A percentile compares a stretch with the other conserved stretches of the same genome.
Evolutionary conservation across 2,888 invertebrate species (phyloP).

Genomic region (Parnassius orleans): DNA sequence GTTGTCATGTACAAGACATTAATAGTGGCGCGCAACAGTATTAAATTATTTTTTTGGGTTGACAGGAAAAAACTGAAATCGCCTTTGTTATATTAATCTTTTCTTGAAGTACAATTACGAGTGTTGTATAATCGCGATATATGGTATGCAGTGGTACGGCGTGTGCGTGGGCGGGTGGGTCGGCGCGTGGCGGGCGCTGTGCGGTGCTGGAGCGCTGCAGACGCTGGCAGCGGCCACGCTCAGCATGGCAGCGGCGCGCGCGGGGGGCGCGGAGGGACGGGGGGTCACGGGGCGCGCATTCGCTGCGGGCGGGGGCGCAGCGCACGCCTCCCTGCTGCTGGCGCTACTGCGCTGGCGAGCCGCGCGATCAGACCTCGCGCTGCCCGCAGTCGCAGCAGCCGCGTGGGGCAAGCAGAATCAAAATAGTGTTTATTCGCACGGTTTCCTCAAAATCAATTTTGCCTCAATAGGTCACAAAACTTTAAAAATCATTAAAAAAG

Average conservation of each 20-base stretch:
- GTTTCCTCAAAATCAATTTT: too few species aligned
- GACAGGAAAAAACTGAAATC: too few species aligned
- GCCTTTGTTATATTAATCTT: too few species aligned
- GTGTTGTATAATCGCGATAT: too few species aligned
- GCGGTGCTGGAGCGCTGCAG: conserved; percentile 88
- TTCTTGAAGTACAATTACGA: too few species aligned
- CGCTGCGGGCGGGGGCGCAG: conserved; percentile 89
- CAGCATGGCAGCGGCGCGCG: conserved; percentile 89
- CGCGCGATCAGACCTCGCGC: conserved; percentile 88
- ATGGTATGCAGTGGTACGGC: conserved; percentile 85
- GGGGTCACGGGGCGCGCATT: conserved; percentile 83
- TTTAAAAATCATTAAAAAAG: too few species aligned
- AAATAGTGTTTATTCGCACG: too few species aligned
- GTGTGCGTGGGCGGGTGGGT: conserved; percentile 90
- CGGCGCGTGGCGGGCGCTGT: conserved; percentile 86
- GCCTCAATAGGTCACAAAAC: too few species aligned
- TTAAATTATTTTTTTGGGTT: too few species aligned
- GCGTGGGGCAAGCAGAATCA: too few species aligned
- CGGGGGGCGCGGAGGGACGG: conserved; percentile 84
- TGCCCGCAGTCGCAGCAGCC: conserved; percentile 91
- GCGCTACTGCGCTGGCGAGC: conserved; percentile 90
- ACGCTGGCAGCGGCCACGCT: conserved; percentile 89
- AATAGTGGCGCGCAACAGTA: too few species aligned
- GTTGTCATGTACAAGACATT: too few species aligned
- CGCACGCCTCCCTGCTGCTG: conserved; percentile 88